Percentiles rank a stretch among this genome's conserved stretches.
Conservation (phyloP, 2,888 invertebrate species). For the Linnaemya vulpina region DNA sequence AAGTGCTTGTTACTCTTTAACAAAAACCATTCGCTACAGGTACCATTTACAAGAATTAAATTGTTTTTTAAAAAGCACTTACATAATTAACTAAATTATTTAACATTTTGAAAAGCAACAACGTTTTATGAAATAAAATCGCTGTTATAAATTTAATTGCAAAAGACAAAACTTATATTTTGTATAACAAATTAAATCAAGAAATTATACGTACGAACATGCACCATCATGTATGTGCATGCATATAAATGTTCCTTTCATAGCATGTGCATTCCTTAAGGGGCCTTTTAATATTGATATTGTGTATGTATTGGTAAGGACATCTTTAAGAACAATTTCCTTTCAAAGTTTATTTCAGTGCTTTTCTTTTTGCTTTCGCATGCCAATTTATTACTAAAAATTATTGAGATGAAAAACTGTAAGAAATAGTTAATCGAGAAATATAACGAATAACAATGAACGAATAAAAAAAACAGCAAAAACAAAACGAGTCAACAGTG, state of each 20-base stretch:
- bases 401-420: conserved; percentile 13
- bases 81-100: too few relatives aligned
- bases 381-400: conserved; percentile 1
- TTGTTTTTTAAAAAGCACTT: too few relatives aligned
- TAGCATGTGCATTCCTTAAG: too few relatives aligned
- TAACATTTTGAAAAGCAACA: too few relatives aligned
- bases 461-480: too few relatives aligned
- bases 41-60: neutral
- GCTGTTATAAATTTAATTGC: too few relatives aligned
- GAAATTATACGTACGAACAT: too few relatives aligned
- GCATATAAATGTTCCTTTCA: too few relatives aligned
- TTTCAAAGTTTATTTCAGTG: neutral
- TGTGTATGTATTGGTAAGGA: too few relatives aligned
- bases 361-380: neutral
- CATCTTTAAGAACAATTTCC: neutral
- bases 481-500: neutral
- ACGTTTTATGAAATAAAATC: too few relatives aligned
- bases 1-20: neutral
- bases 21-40: neutral
- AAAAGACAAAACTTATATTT: too few relatives aligned
- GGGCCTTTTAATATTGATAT: too few relatives aligned
- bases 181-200: neutral
- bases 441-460: neutral
- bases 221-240: neutral
- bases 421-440: conserved; percentile 6